Base-by-base conservation (phyloP, 92 coral and sea anemone genomes). In the Palythoa grandiflora region DNA sequence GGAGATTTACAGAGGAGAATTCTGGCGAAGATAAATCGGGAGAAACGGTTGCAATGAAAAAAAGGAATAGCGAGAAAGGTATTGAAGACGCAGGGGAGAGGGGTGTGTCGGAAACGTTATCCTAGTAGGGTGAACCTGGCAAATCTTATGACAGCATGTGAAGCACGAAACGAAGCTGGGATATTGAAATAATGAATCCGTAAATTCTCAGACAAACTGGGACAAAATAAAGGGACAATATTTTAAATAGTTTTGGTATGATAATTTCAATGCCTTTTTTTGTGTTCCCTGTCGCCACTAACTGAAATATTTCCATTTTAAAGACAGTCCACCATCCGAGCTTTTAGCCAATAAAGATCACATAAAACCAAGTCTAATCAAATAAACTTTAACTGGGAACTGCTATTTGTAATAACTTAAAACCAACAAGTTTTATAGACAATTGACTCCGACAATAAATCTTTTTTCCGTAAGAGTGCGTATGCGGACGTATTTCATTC, bases 11-110 rank as follows among this genome's bases (percentile, higher is more conserved):
- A 44, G 78, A 73, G 12, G 78, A 38, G 11, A 48, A 38, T 20
- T 15, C 78, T 10, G 78, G 28, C 28, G 28, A 28, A 28, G 28
- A 28, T 12, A 2, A 54, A 73, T 16, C 75, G 48, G 75, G 44
- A 5, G 75, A 70, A 11, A 11, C 11, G 3, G 75, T 6, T 1
- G 44, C 14, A 20, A 70, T 20, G 38, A 70, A 28, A 15, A 70
- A 53, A 68, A 19, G 36, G 38, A 65, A 38, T 0, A 85, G 44
- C 51, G 57, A 70, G 75, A 48, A 36, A 37, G 15, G 35, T 37
- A 81, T 78, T 5, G 80, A 52, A 1, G 51, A 75, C 5, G 35
- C 65, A 55, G 20, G 36, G 50, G 75, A 87, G 54, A 65, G 35
- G 80, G 0, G 61, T 11, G 16, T 73, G 28, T 73, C 28, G 55